A percentile compares a stretch with the other conserved stretches of the same genome.
These are phyloP conservation scores for Epizoanthus scotinus DNA, from an alignment of 92 coral and sea anemone species.

Conservation along the genomic window DNA sequence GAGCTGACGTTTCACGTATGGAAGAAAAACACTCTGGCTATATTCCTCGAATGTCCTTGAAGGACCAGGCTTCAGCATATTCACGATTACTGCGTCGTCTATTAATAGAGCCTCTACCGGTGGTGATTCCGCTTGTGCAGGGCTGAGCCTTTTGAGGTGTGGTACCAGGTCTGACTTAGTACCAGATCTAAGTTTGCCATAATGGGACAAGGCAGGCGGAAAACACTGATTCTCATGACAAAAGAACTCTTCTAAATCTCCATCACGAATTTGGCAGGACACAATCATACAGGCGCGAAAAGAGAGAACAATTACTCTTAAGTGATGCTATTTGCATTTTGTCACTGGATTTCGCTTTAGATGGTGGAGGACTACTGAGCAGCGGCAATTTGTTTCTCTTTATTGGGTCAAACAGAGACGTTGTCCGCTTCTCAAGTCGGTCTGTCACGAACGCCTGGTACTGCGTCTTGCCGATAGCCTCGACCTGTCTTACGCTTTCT, in stretches of 20 bases:
- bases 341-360: conserved; percentile 46
- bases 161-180: conserved; percentile 60
- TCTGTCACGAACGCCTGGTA: conserved; percentile 47
- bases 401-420: conserved; percentile 51
- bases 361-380: conserved; percentile 61
- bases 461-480: conserved; percentile 52
- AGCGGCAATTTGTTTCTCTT: conserved; percentile 60
- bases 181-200: conserved; percentile 58
- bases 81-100: conserved; percentile 70
- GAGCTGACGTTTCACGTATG: conserved; percentile 40
- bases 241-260: conserved; percentile 65
- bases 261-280: conserved; percentile 69
- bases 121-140: conserved; percentile 53
- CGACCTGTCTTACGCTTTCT: conserved; percentile 42
- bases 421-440: conserved; percentile 48
- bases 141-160: conserved; percentile 52
- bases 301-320: conserved; percentile 75
- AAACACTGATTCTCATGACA: conserved; percentile 63
- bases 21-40: conserved; percentile 57
- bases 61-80: conserved; percentile 75
- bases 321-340: conserved; percentile 57
- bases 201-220: conserved; percentile 61
- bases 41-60: conserved; percentile 68
- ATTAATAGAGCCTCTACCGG: conserved; percentile 55
- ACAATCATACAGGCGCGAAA: conserved; percentile 55